Percentiles rank a stretch among this genome's conserved stretches.
These are phyloP conservation scores for Periparus ater DNA, from an alignment of 2,797 vertebrate genomes.

Conservation along the genomic window DNA sequence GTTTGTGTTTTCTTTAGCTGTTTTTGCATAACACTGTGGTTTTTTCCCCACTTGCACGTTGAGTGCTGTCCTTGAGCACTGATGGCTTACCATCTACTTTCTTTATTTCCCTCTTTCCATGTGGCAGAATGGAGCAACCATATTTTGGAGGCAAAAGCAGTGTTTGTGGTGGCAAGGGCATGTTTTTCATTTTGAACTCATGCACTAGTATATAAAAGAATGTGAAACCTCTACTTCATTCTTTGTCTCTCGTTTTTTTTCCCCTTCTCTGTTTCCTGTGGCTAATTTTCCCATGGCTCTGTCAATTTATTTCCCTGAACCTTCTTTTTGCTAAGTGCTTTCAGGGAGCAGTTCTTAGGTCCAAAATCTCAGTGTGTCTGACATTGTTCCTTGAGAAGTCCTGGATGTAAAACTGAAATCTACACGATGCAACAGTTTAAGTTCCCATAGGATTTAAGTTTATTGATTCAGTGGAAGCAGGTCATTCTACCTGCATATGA, in stretches of 20 bases:
- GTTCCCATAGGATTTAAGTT: not conserved
- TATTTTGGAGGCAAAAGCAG: not conserved
- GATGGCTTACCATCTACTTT: not conserved
- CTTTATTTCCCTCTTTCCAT: not conserved
- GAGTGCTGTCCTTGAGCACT: not conserved
- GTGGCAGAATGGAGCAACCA: not conserved
- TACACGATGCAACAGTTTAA: not conserved
- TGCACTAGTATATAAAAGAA: not conserved
- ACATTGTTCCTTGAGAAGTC: not conserved
- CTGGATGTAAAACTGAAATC: not conserved
- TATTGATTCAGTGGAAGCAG: not conserved
- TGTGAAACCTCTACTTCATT: not conserved
- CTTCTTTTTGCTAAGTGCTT: not conserved
- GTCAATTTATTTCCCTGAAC: accelerated
- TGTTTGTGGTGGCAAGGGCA: accelerated
- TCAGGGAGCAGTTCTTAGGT: not conserved
- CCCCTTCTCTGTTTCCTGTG: not conserved
- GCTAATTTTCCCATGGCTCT: not conserved
- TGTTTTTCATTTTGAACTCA: not conserved
- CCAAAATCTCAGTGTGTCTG: not conserved
- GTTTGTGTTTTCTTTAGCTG: not conserved
- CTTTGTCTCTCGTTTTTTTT: not conserved
- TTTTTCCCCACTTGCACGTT: not conserved
- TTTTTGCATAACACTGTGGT: not conserved
- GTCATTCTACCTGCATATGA: not conserved